A percentile compares a stretch with the other conserved stretches of the same genome.
phyloP scores from a whole-genome alignment of 2,888 invertebrate genomes.

The Epinotia nisella region DNA sequence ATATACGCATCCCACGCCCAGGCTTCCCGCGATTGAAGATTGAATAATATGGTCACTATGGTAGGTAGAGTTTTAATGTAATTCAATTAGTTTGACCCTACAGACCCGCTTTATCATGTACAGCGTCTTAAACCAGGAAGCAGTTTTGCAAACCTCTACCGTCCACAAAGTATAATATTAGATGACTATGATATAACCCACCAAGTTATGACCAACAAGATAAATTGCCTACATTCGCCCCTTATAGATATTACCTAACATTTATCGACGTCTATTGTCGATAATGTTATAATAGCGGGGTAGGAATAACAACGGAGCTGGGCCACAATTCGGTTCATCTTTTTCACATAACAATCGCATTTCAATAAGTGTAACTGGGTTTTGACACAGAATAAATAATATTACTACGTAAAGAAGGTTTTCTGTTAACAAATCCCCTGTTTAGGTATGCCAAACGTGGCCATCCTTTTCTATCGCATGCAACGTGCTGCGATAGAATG shows the following conservation, averaged over 20 bases:
- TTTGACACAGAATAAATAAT: too few species aligned
- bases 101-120: not conserved
- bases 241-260: conserved; percentile 31
- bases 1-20: too few species aligned
- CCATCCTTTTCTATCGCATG: too few species aligned
- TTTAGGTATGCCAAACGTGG: too few species aligned
- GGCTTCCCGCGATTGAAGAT: too few species aligned
- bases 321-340: not conserved
- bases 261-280: conserved; percentile 35
- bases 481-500: too few species aligned
- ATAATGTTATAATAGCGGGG: conserved; percentile 31
- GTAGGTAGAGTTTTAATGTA: too few species aligned
- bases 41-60: too few species aligned
- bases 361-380: not conserved
- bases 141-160: conserved; percentile 23
- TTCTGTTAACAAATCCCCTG: too few species aligned
- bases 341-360: not conserved
- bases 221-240: conserved; percentile 28
- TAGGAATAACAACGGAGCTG: conserved; percentile 8
- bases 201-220: conserved; percentile 30
- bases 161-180: conserved; percentile 31
- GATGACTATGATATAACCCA: conserved; percentile 31
- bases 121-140: conserved; percentile 20
- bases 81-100: not conserved
- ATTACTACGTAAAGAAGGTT: too few species aligned